These are phyloP conservation scores for Musca vetustissima DNA, from an alignment of 1,140 invertebrate species.

Conservation along the genomic window DNA sequence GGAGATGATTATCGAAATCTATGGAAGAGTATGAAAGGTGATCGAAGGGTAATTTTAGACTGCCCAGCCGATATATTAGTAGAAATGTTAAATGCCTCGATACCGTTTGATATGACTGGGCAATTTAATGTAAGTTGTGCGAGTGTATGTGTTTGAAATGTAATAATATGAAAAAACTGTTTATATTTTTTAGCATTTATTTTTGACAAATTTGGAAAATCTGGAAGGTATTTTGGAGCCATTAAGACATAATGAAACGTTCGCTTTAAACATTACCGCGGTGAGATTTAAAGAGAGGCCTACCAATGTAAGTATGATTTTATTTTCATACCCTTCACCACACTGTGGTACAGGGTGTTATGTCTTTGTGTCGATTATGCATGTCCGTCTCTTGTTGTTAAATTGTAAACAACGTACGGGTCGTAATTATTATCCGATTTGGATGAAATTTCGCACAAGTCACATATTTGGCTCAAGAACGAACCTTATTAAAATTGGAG, in stretches of 20 bases:
- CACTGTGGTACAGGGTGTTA: no score
- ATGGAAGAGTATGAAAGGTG: conserved; percentile 70
- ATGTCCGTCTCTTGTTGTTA: no score
- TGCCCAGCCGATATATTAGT: conserved; percentile 63
- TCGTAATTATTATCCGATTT: no score
- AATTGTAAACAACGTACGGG: no score
- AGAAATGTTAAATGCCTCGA: conserved; percentile 54
- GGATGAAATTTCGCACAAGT: no score
- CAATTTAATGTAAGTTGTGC: conserved; percentile 42
- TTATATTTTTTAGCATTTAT: conserved; percentile 30
- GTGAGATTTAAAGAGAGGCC: conserved; percentile 32
- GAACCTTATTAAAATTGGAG: no score
- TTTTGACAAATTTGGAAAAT: conserved; percentile 47
- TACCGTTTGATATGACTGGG: conserved; percentile 44
- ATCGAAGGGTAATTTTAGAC: conserved; percentile 72
- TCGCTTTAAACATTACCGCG: conserved; percentile 70
- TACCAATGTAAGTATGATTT: no score
- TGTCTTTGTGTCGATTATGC: no score
- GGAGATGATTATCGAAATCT: conserved; percentile 58
- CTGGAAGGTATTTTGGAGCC: conserved; percentile 39
- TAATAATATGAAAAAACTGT: not conserved
- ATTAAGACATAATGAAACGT: conserved; percentile 40
- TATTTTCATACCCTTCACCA: no score
- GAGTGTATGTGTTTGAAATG: not conserved
- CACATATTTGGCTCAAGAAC: no score